Percentiles rank a stretch among this genome's conserved stretches.
phyloP scores from a whole-genome alignment of 2,113 vertebrate genomes.

The Marmota flaviventris region DNA sequence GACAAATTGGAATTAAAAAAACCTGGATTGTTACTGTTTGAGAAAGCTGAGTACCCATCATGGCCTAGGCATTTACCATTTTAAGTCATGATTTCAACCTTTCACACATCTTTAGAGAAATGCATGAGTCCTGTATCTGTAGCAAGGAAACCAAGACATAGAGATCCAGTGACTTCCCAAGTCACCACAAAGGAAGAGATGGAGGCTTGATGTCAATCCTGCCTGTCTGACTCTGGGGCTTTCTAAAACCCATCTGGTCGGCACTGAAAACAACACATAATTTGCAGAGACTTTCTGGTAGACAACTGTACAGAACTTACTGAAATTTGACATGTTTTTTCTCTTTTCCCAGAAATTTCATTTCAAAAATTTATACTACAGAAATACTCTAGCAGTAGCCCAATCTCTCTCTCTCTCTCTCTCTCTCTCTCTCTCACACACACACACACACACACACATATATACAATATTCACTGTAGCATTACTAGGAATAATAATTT shows the following conservation, averaged over 20 bases:
- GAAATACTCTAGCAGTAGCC: background rate
- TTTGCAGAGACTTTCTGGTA: background rate
- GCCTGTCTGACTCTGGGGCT: background rate
- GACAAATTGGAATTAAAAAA: no score
- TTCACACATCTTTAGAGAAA: background rate
- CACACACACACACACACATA: background rate
- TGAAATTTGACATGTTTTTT: background rate
- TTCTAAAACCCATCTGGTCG: background rate
- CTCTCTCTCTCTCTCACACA: background rate
- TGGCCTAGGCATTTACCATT: background rate
- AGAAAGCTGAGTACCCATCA: background rate
- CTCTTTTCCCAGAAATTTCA: background rate
- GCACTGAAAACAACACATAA: background rate
- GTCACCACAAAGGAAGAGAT: background rate
- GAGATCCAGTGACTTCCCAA: background rate
- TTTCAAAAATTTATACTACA: background rate
- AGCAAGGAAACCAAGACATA: background rate
- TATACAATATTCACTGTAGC: background rate
- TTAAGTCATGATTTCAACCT: background rate
- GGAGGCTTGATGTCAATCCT: background rate
- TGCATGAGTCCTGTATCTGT: background rate
- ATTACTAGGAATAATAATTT: background rate
- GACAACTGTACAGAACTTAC: background rate
- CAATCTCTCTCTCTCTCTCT: background rate
- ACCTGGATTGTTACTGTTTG: background rate